Evolutionary conservation across 2,797 vertebrate genomes (phyloP).

Genomic region (Vultur gryphus): DNA sequence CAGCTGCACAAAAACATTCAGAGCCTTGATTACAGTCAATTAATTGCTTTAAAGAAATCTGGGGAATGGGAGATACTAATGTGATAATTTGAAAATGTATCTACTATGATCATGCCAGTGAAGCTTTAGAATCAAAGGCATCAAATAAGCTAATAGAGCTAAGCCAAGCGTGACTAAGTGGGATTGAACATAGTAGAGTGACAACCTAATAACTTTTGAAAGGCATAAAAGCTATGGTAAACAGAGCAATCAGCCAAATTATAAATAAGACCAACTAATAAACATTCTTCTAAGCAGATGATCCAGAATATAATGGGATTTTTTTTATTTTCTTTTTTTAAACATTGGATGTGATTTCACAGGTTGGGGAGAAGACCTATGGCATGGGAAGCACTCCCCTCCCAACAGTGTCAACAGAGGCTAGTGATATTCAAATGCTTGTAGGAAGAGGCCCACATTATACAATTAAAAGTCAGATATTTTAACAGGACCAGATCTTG

Average conservation of each 20-base stretch:
- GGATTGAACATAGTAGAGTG: neutral
- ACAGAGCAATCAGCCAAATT: neutral
- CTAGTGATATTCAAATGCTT: neutral
- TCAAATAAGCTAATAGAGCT: neutral
- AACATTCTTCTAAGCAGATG: neutral
- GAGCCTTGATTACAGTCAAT: neutral
- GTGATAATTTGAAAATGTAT: conserved; percentile 13
- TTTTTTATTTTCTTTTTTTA: neutral
- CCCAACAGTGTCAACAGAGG: neutral
- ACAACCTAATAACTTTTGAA: conserved; percentile 4
- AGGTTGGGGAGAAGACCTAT: neutral
- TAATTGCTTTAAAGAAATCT: conserved; percentile 5
- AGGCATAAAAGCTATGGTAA: neutral
- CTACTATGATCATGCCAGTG: neutral
- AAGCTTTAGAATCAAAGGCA: neutral
- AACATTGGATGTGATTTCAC: neutral
- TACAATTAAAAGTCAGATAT: neutral
- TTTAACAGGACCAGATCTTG: neutral
- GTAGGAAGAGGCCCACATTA: neutral
- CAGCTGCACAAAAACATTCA: neutral
- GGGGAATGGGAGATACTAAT: neutral
- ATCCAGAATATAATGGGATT: neutral
- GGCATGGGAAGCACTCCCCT: neutral
- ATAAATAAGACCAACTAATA: neutral
- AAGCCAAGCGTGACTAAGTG: neutral